These are phyloP conservation scores for Echinarachnius parma DNA, from an alignment of 53 echinoderm and acorn worm genomes.

Conservation along the genomic window DNA sequence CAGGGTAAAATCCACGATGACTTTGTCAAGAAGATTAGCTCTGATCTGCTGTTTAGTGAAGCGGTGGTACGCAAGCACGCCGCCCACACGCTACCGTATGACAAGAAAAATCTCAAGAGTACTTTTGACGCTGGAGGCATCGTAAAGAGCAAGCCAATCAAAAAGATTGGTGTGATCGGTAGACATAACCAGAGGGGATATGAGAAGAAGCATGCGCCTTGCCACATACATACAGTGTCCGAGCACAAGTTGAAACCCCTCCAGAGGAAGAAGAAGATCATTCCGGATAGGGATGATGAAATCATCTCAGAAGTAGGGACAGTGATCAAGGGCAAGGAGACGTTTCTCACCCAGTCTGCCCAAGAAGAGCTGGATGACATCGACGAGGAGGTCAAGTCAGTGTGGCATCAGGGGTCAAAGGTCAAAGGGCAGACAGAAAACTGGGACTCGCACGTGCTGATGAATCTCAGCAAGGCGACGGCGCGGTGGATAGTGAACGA, in stretches of 20 bases:
- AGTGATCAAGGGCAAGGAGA: conserved; percentile 7
- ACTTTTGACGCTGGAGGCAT: conserved; percentile 50
- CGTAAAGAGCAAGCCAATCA: conserved; percentile 29
- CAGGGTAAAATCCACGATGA: conserved; percentile 64
- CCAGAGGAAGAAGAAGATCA: conserved; percentile 55
- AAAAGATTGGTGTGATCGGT: conserved; percentile 54
- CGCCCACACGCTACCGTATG: conserved; percentile 86
- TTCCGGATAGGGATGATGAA: conserved; percentile 36
- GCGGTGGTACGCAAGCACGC: conserved; percentile 79
- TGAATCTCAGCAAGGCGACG: conserved; percentile 91
- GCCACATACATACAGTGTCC: conserved; percentile 82
- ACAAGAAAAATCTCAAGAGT: conserved; percentile 54
- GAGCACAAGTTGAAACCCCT: conserved; percentile 82
- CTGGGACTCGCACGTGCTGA: conserved; percentile 88
- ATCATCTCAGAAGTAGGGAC: conserved; percentile 25
- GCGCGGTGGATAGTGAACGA: conserved; percentile 95
- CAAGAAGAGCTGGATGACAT: conserved; percentile 2
- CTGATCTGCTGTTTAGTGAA: conserved; percentile 87
- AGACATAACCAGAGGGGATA: conserved; percentile 68
- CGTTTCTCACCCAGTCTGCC: conserved; percentile 15
- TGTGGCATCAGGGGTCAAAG: conserved; percentile 13
- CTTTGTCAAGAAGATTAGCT: conserved; percentile 88
- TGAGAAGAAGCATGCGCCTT: conserved; percentile 88
- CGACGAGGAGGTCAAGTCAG: conserved; percentile 6
- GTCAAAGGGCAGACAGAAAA: conserved; percentile 52